These are phyloP conservation scores for Alosa sapidissima DNA, from an alignment of 2,797 vertebrate species.

Conservation along the genomic window DNA sequence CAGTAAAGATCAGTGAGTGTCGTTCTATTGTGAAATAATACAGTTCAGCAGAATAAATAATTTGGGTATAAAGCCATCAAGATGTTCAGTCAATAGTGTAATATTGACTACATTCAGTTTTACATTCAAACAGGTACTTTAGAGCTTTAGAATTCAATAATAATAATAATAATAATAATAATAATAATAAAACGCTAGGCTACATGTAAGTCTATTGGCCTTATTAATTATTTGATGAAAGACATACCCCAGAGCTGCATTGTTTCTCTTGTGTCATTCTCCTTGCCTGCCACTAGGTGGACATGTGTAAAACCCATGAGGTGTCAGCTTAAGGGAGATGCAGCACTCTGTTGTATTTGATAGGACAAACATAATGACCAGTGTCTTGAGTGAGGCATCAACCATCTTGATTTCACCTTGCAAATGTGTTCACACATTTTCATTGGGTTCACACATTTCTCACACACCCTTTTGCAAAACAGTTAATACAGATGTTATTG, in stretches of 20 bases:
- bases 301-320: constrained; percentile 13
- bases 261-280: background rate
- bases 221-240: background rate
- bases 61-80: background rate
- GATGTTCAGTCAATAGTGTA: too few species aligned
- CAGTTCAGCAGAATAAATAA: background rate
- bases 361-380: background rate
- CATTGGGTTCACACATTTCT: too few species aligned
- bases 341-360: background rate
- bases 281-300: constrained; percentile 5
- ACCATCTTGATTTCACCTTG: background rate
- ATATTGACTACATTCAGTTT: background rate
- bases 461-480: too few species aligned
- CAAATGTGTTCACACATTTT: too few species aligned
- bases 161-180: too few species aligned
- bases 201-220: background rate
- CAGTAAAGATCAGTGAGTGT: background rate
- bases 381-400: background rate
- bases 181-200: too few species aligned
- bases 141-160: background rate
- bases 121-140: background rate
- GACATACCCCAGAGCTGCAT: background rate
- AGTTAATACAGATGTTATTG: too few species aligned
- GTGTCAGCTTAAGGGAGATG: background rate
- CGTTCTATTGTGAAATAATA: background rate